phyloP scores from a whole-genome alignment of 1,140 invertebrate species.

The Chrysoperla carnea region DNA sequence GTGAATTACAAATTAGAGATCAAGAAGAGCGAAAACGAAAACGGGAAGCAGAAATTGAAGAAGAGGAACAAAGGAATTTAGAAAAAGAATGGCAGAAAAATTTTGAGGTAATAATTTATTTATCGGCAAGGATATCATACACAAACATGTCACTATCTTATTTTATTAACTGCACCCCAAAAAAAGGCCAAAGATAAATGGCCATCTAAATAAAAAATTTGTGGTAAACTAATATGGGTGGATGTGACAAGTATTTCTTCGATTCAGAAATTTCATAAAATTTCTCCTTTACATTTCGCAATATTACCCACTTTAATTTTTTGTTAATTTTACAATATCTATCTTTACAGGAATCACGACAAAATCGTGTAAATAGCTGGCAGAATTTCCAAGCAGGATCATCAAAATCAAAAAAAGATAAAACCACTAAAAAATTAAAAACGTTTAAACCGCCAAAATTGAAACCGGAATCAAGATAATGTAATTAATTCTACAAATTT shows the following conservation, averaged over 20 bases:
- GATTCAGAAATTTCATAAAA: no score
- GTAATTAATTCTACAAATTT: no score
- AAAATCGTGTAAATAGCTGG: constrained; percentile 90
- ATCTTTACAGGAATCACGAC: constrained; percentile 64
- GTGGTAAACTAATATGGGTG: not conserved
- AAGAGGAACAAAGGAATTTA: constrained; percentile 72
- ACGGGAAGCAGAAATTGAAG: constrained; percentile 82
- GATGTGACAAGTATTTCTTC: no score
- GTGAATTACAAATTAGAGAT: constrained; percentile 70
- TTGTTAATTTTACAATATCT: no score
- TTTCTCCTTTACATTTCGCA: no score
- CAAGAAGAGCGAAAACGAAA: constrained; percentile 91
- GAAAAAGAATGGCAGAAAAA: constrained; percentile 96
- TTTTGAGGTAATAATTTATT: constrained; percentile 83
- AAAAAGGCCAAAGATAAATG: not conserved
- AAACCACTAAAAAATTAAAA: constrained; percentile 58
- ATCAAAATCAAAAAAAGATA: constrained; percentile 46
- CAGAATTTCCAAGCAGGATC: constrained; percentile 75
- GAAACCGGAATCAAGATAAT: constrained; percentile 85
- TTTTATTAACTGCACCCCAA: not conserved
- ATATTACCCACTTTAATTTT: no score
- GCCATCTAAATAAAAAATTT: not conserved
- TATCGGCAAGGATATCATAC: no score
- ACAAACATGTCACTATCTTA: not conserved
- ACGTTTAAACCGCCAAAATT: constrained; percentile 86